Percentiles rank a stretch among this genome's conserved stretches.
These are phyloP conservation scores for Scaptomyza polygonia DNA, from an alignment of 2,888 invertebrate genomes.

Conservation along the genomic window DNA sequence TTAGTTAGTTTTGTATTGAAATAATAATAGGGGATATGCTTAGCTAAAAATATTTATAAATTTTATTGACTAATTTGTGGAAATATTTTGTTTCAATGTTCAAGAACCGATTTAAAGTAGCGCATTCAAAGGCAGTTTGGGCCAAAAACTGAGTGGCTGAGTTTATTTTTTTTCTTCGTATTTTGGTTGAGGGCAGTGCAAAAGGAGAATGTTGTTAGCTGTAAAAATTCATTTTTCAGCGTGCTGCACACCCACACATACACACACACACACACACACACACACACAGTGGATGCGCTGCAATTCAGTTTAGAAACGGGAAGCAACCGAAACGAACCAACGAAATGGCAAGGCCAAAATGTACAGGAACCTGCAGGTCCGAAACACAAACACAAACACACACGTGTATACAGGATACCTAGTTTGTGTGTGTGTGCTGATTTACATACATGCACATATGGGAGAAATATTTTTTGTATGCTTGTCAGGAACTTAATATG, in stretches of 20 bases:
- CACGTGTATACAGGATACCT: constrained; percentile 12
- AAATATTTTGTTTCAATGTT: too few relatives aligned
- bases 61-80: neutral
- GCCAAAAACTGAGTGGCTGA: neutral
- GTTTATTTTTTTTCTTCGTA: neutral
- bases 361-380: neutral
- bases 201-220: constrained; percentile 20
- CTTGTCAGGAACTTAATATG: constrained; percentile 52
- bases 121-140: neutral
- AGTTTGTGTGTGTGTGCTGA: constrained; percentile 30
- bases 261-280: neutral
- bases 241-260: constrained; percentile 52
- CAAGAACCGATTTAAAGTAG: neutral
- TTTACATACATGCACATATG: constrained; percentile 4
- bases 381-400: neutral
- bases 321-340: neutral
- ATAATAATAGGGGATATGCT: too few relatives aligned
- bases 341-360: neutral
- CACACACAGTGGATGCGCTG: constrained; percentile 15
- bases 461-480: constrained; percentile 46
- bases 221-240: constrained; percentile 68
- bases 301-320: constrained; percentile 27
- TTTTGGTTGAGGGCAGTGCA: neutral
- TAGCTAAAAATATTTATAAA: too few relatives aligned
- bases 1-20: too few relatives aligned